phyloP scores from a whole-genome alignment of 2,113 vertebrate genomes.

The Arvicanthis niloticus region DNA sequence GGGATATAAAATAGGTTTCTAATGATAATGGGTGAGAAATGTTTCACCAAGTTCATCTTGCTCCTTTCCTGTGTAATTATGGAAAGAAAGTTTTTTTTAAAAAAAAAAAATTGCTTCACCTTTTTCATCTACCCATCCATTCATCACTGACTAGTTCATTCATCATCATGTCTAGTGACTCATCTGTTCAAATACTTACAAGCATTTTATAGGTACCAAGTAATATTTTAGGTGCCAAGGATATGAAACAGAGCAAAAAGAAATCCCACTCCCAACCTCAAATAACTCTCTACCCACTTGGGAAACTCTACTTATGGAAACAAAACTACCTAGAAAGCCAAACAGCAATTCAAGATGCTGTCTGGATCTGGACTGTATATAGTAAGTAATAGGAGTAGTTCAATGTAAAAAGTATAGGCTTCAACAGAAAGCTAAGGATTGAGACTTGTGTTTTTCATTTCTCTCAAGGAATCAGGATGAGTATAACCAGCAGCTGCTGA shows the following conservation, averaged over 20 bases:
- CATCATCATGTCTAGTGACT: conserved; percentile 48
- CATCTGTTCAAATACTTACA: conserved; percentile 31
- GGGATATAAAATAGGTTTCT: conserved; percentile 55
- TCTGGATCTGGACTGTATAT: neutral
- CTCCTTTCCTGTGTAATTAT: conserved; percentile 42
- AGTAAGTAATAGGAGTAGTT: neutral
- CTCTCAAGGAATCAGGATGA: conserved; percentile 28
- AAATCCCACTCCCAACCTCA: neutral
- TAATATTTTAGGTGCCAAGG: neutral
- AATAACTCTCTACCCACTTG: neutral
- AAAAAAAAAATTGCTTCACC: conserved; percentile 46
- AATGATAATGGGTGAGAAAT: conserved; percentile 45
- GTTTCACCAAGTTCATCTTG: conserved; percentile 32
- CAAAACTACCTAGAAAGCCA: conserved; percentile 54
- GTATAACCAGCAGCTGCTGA: conserved; percentile 31
- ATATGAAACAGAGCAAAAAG: neutral
- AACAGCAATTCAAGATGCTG: neutral
- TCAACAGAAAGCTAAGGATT: neutral
- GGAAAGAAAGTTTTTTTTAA: conserved; percentile 17
- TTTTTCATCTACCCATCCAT: conserved; percentile 28
- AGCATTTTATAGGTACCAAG: conserved; percentile 31
- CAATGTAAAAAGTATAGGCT: neutral
- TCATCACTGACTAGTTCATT: neutral
- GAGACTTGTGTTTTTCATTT: conserved; percentile 11
- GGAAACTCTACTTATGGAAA: conserved; percentile 25